These are phyloP conservation scores for Paramuricea clavata DNA, from an alignment of 92 coral and sea anemone species.

Conservation along the genomic window DNA sequence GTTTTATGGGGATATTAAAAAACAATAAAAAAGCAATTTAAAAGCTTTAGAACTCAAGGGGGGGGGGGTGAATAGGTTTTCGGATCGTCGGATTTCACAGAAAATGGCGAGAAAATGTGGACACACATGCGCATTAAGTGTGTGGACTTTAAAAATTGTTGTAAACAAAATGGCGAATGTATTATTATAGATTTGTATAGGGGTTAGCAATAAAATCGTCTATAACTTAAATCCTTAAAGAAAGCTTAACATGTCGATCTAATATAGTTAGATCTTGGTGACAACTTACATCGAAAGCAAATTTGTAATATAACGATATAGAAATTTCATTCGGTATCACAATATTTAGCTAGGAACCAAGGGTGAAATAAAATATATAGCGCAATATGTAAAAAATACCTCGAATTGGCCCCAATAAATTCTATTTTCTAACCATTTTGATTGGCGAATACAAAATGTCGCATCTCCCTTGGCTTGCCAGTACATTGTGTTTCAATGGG, in stretches of 20 bases:
- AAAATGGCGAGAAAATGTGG: constrained; percentile 18
- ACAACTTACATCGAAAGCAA: background rate
- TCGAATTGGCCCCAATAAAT: background rate
- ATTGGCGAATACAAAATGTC: background rate
- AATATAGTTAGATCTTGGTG: background rate
- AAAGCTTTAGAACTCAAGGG: too few species aligned
- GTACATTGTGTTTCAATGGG: background rate
- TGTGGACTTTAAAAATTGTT: background rate
- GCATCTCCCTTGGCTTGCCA: background rate
- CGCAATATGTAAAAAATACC: background rate
- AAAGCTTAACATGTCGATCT: background rate
- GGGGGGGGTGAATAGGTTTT: too few species aligned
- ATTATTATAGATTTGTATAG: background rate
- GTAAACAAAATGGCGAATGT: background rate
- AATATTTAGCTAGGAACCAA: background rate
- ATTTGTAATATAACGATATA: constrained; percentile 7
- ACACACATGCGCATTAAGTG: constrained; percentile 12
- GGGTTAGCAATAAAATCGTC: background rate
- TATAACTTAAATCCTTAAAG: background rate
- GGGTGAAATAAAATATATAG: background rate
- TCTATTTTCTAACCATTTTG: background rate
- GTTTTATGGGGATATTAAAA: too few species aligned
- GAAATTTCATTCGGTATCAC: constrained; percentile 1
- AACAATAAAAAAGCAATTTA: too few species aligned
- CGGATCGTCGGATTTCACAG: too few species aligned